phyloP scores from a whole-genome alignment of 2,113 vertebrate species.

The Lepisosteus osseus region DNA sequence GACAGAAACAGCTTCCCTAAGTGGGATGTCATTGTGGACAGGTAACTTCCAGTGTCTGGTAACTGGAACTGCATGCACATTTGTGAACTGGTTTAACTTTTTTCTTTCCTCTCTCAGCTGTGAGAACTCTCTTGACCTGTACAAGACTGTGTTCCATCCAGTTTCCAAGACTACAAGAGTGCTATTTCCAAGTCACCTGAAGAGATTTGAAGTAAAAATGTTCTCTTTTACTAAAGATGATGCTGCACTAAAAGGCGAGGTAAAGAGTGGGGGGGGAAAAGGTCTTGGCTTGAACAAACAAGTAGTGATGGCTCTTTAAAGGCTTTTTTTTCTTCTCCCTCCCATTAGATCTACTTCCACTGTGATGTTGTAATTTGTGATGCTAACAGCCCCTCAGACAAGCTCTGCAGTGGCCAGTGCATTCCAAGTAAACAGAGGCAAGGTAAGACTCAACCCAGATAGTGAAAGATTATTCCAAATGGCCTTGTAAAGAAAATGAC shows the following conservation, averaged over 20 bases:
- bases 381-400: constrained; percentile 26
- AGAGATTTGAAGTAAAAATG: constrained; percentile 61
- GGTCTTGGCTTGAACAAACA: neutral
- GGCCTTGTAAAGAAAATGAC: neutral
- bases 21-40: constrained; percentile 60
- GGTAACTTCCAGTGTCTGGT: constrained; percentile 34
- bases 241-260: constrained; percentile 35
- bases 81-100: neutral
- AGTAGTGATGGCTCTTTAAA: neutral
- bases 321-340: neutral
- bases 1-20: constrained; percentile 41
- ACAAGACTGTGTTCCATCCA: constrained; percentile 46
- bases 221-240: constrained; percentile 50
- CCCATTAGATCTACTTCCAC: constrained; percentile 58
- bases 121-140: constrained; percentile 38
- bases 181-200: constrained; percentile 46
- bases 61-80: neutral
- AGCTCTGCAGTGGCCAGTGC: constrained; percentile 43
- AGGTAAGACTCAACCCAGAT: neutral
- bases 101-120: constrained; percentile 40
- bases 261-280: constrained; percentile 20
- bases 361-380: constrained; percentile 59
- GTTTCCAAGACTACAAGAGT: constrained; percentile 46
- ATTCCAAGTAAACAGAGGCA: constrained; percentile 9
- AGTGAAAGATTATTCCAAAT: constrained; percentile 27